phyloP scores from a whole-genome alignment of 2,797 vertebrate species.

The Sebastes elongatus region DNA sequence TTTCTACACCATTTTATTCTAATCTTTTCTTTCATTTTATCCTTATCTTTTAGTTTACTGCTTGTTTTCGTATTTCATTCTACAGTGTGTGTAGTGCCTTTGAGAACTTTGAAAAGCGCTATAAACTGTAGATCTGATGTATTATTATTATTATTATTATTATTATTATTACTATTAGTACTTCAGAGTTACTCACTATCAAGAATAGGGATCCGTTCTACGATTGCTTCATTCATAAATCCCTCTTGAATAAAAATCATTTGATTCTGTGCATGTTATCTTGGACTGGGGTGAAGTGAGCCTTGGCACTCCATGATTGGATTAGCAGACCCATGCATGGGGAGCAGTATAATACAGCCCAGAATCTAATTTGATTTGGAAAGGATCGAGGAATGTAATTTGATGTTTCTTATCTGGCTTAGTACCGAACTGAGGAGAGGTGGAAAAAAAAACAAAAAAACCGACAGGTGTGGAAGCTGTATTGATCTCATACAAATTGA shows the following conservation, averaged over 20 bases:
- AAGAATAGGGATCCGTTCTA: background rate
- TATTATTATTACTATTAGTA: background rate
- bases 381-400: conserved; percentile 63
- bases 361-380: conserved; percentile 69
- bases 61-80: too few species aligned
- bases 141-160: too few species aligned
- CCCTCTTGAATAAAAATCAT: conserved; percentile 27
- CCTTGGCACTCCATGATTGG: conserved; percentile 62
- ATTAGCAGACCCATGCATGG: conserved; percentile 56
- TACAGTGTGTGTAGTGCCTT: too few species aligned
- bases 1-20: too few species aligned
- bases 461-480: conserved; percentile 8
- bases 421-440: conserved; percentile 28
- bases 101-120: too few species aligned
- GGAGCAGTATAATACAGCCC: conserved; percentile 39
- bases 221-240: conserved; percentile 47
- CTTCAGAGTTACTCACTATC: background rate
- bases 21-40: too few species aligned
- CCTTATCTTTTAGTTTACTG: too few species aligned
- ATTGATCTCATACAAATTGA: conserved; percentile 58
- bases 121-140: too few species aligned
- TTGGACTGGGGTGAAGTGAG: conserved; percentile 42
- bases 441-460: background rate
- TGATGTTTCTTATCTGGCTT: conserved; percentile 67
- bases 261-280: conserved; percentile 64